A percentile compares a stretch with the other conserved stretches of the same genome.
phyloP scores from a whole-genome alignment of 2,113 vertebrate species.

The Tachuris rubrigastra region DNA sequence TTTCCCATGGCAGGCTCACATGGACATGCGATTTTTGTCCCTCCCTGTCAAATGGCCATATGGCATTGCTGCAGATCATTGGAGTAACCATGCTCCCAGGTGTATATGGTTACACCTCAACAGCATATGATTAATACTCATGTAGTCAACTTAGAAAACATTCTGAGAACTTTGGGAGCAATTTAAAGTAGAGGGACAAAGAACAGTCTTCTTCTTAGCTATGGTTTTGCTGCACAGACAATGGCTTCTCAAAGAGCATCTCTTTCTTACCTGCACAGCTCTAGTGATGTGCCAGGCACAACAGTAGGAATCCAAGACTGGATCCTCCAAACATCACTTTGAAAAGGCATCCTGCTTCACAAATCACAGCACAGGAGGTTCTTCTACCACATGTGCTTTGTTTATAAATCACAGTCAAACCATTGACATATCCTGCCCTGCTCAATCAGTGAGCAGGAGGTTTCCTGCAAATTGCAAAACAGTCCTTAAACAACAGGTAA shows the following conservation, averaged over 20 bases:
- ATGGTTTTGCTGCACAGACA: neutral
- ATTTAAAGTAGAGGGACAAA: neutral
- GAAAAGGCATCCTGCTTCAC: neutral
- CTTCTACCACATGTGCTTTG: neutral
- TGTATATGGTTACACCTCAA: neutral
- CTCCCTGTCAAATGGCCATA: neutral
- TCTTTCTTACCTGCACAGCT: neutral
- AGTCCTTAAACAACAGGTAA: conserved; percentile 35
- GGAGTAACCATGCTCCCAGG: neutral
- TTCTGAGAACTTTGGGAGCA: neutral
- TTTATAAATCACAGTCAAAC: neutral
- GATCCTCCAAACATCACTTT: neutral
- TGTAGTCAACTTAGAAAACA: neutral
- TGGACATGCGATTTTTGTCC: neutral
- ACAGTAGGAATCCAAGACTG: neutral
- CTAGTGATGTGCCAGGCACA: neutral
- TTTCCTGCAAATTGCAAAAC: conserved; percentile 20
- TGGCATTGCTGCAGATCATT: neutral
- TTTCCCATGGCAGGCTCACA: neutral
- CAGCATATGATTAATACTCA: neutral
- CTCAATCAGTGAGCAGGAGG: neutral
- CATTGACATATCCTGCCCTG: neutral
- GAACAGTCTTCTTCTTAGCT: neutral
- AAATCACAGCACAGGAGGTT: neutral
- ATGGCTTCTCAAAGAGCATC: neutral